These are phyloP conservation scores for Vespertilio murinus DNA, from an alignment of 2,797 vertebrate species.

Conservation along the genomic window DNA sequence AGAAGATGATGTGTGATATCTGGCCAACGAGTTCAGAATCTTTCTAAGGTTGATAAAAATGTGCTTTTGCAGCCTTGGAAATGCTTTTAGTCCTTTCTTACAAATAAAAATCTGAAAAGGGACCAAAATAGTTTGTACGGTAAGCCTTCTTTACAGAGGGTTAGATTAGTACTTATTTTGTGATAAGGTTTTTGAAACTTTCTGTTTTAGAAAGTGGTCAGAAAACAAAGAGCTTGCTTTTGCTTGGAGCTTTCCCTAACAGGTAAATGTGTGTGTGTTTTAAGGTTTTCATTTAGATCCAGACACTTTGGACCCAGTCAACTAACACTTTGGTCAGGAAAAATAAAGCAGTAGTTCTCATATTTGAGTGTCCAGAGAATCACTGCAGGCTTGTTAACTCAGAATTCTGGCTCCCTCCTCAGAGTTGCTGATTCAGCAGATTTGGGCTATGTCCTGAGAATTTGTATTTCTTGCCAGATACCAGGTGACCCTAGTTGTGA, in stretches of 20 bases:
- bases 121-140: background rate
- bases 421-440: background rate
- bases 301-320: background rate
- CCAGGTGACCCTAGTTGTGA: background rate
- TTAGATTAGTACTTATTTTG: background rate
- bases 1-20: background rate
- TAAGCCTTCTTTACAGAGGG: background rate
- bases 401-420: background rate
- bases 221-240: background rate
- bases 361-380: background rate
- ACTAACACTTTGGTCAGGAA: background rate
- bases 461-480: constrained; percentile 7
- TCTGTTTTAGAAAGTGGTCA: background rate
- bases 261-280: background rate
- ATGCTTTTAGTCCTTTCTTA: constrained; percentile 3
- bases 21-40: background rate
- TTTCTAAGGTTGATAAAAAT: background rate
- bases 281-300: background rate
- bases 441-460: background rate
- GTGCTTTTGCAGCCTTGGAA: background rate
- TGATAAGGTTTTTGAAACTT: background rate
- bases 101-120: background rate
- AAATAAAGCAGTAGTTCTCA: background rate
- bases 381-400: background rate
- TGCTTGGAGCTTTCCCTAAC: background rate